Base-by-base conservation (phyloP, 2,797 vertebrate species). In the Sandelia bainsii region DNA sequence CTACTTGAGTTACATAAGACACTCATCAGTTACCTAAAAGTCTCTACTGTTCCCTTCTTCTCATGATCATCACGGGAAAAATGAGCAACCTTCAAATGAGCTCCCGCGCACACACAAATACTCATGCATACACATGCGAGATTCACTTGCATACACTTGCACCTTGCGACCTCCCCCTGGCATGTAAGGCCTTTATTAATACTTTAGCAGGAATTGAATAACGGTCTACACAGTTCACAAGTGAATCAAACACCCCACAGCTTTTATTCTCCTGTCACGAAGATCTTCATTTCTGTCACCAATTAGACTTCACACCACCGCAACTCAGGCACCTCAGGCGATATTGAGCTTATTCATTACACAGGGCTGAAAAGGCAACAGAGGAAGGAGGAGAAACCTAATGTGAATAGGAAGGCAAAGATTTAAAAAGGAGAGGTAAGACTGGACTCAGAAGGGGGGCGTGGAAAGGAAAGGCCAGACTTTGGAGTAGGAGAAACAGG, bases 171-270 rank as follows among this genome's bases (percentile, higher is more conserved):
- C 91, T 92, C 90, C 89, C 86, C 75, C 63, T 69, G 84, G 80
- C 37, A 68, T 80, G 85, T 87, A 87, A 92, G 92, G 78, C 89
- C 90, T 85, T 91, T 92, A 95, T 95, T 90, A 95, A 94, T 95
- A 95, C 90, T 94, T 94, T 87, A 95, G 79, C 87, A 93, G 94
- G 91, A 92, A 88, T 93, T 92, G 90, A 91, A 93, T 93, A 90
- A 90, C 91, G 48, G 79, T 72, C 89, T 72, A 78, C 79, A 87
- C 75, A 81, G 87, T 86, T 92, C 89, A 89, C 84, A 87, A 83
- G 90, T 87, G 85, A 87, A 90, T 93, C 85, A 92, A 91, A 92
- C 90, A 87, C 87, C 89, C 85, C 57, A 22, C 45, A 23, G 78
- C 86, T 82, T 92, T 91, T 93, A 92, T 93, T 75, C 61, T 75